phyloP scores from a whole-genome alignment of 2,113 vertebrate species.

The Hucho hucho region DNA sequence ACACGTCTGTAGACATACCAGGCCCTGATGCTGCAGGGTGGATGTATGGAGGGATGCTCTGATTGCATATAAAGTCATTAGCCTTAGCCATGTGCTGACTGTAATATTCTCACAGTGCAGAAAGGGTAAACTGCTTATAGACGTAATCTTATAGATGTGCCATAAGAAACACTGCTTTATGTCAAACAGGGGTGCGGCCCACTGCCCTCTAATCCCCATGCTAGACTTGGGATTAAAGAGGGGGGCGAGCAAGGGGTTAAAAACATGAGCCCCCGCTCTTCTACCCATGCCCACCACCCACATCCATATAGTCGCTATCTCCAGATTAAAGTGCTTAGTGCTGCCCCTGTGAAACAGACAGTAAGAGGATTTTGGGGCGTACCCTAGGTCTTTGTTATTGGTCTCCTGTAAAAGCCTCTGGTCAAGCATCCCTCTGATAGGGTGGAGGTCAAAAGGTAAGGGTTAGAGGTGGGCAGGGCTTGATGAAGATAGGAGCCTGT shows the following conservation, averaged over 20 bases:
- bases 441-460: conserved; percentile 50
- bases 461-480: conserved; percentile 18
- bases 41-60: no score
- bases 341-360: conserved; percentile 58
- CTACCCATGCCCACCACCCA: conserved; percentile 1
- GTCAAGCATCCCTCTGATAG: conserved; percentile 16
- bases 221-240: conserved; percentile 75
- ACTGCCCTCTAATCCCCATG: conserved; percentile 69
- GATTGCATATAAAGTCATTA: conserved; percentile 54
- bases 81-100: conserved; percentile 54
- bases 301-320: conserved; percentile 44
- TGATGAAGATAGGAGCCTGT: background rate
- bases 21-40: no score
- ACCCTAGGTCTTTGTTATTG: conserved; percentile 52
- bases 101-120: conserved; percentile 64
- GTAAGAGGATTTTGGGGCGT: conserved; percentile 73
- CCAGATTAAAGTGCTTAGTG: conserved; percentile 73
- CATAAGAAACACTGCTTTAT: conserved; percentile 51
- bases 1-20: background rate
- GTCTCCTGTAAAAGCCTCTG: conserved; percentile 48
- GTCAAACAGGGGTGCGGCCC: conserved; percentile 64
- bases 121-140: conserved; percentile 71
- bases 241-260: conserved; percentile 62
- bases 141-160: conserved; percentile 66
- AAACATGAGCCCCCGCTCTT: conserved; percentile 46